Evolutionary conservation across 2,797 vertebrate species (phyloP).

Genomic region (Phyllotis vaccarum): DNA sequence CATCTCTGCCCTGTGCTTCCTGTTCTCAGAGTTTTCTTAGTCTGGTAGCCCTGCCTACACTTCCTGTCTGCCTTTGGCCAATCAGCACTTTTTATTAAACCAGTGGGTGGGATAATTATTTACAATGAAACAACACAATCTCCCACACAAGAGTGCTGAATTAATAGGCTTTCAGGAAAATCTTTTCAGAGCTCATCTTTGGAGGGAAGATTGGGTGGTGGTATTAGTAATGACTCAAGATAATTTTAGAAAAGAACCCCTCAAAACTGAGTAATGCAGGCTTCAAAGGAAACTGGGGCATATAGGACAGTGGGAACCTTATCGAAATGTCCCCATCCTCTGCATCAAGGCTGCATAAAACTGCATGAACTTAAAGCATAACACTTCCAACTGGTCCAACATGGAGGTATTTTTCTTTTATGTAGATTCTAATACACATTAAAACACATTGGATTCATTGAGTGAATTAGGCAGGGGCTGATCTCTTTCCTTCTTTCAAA

Average conservation of each 20-base stretch:
- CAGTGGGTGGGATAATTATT: too few relatives aligned
- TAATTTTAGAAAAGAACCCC: conserved; percentile 21
- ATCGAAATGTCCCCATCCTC: not conserved
- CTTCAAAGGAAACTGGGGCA: not conserved
- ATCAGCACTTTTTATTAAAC: too few relatives aligned
- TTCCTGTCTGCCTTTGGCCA: too few relatives aligned
- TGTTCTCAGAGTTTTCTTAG: too few relatives aligned
- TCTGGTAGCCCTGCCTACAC: too few relatives aligned
- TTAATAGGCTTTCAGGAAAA: not conserved
- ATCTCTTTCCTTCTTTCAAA: not conserved
- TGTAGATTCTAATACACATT: not conserved
- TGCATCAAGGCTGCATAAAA: conserved; percentile 32
- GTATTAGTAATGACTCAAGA: not conserved
- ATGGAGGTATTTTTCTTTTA: not conserved
- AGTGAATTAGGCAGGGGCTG: not conserved
- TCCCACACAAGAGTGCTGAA: too few relatives aligned
- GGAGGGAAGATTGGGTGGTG: not conserved
- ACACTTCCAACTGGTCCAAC: not conserved
- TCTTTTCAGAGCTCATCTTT: not conserved
- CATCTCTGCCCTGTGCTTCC: too few relatives aligned
- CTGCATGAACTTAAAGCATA: not conserved
- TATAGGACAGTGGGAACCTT: not conserved
- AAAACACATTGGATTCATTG: not conserved
- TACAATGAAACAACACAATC: too few relatives aligned
- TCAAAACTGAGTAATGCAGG: not conserved